Evolutionary conservation across 2,797 vertebrate species (phyloP), one percentile per base, ranked within the genome.

Genomic region (Siniperca scherzeri): DNA sequence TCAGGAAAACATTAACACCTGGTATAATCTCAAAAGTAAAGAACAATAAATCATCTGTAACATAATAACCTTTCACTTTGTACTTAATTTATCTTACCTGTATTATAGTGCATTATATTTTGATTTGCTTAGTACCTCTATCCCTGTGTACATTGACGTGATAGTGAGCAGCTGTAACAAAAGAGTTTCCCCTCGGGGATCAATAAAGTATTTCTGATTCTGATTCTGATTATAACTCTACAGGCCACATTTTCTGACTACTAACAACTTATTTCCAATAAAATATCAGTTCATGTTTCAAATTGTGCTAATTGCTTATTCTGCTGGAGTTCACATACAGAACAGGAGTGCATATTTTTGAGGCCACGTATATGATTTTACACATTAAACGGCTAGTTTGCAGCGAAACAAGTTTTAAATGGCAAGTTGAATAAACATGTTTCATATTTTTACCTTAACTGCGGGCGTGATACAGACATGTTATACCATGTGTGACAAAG

Each of bases 341-440:
- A 72, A 48, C 52, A 36, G 11, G 53, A 61, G 22, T 0, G 1
- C 3, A 30, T 13, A 25, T 0, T 25, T 33, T 44, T n/a, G 16
- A 74, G 56, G 14, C 11, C 7, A 4, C 38, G n/a, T 1, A 3
- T 19, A 59, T 17, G 66, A 46, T n/a, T 68, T 50, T 16, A 44
- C 30, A 68, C 14, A 64, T 60, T 16, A 42, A 21, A 30, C 9
- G 7, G 17, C 7, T n/a, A 40, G 40, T 70, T 72, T 25, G 30
- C 3, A 0, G 21, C 3, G 4, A 59, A 9, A 68, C 16, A 44
- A 33, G 27, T 7, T 69, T 13, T 13, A 62, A 48, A 77, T 66
- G 62, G 53, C 68, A 68, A 64, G 25, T 14, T 73, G 27, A 69
- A 72, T 57, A 57, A 69, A 59, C 12, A 67, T 48, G 13, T 74